Evolutionary conservation across 2,113 vertebrate species (phyloP).

Genomic region (Nothocercus nigrocapillus): DNA sequence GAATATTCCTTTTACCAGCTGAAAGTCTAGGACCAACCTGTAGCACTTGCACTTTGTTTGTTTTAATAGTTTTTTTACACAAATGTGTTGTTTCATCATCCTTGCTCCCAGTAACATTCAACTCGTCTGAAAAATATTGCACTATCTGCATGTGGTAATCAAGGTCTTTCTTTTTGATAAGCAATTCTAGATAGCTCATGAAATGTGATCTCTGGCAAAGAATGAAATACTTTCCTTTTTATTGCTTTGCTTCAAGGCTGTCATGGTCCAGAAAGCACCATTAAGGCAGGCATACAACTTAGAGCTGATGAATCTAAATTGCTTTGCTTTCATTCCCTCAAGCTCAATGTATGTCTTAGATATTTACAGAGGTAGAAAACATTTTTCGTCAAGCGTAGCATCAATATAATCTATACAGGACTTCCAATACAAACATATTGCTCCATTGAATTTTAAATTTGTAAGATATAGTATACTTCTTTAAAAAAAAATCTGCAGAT

Average conservation of each 20-base stretch:
- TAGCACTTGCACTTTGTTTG: neutral
- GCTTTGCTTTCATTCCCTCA: neutral
- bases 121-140: neutral
- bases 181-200: neutral
- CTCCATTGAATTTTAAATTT: neutral
- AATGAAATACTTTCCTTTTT: neutral
- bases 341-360: neutral
- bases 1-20: neutral
- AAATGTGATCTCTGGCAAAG: neutral
- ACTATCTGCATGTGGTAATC: neutral
- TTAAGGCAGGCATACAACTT: neutral
- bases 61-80: neutral
- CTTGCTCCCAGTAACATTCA: neutral
- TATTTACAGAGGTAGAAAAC: neutral
- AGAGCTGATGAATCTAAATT: neutral
- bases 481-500: neutral
- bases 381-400: neutral
- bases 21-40: neutral
- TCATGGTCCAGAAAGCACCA: neutral
- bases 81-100: neutral
- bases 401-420: neutral
- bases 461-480: neutral
- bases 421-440: neutral
- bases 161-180: neutral
- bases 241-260: neutral